Base-by-base conservation (phyloP, 2,797 vertebrate genomes). In the Cuculus canorus region DNA sequence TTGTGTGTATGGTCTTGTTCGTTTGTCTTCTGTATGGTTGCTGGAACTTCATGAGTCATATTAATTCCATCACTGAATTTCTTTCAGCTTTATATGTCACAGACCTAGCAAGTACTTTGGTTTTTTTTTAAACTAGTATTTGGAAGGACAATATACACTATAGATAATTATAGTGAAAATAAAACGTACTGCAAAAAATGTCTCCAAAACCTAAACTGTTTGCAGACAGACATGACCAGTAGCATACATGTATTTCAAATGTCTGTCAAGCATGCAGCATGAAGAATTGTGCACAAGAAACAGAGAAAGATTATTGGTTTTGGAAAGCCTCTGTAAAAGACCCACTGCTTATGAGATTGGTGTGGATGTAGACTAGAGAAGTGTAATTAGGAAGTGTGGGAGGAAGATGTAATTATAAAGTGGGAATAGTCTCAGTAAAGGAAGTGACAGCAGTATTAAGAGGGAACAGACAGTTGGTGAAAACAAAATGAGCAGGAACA, bases 111-210 rank as follows among this genome's bases (percentile, higher is more conserved):
- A 96, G 75, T 87, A 79, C 86, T 95, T 86, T 88, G 91, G n/a
- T n/a, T 83, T 97, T 94, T 97, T 97, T 97, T 97, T 96, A 93
- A 96, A 66, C 83, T 88, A 90, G 86, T 35, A 64, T 96, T 96
- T 97, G 97, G 97, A 97, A 97, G 91, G 85, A 86, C 95, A 97
- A 80, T 90, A 93, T 93, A 94, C 86, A 76, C 86, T 96, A 70
- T 61, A 93, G 88, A 93, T 97, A 97, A 97, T 97, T 96, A 94
- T 8, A 96, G 92, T 79, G 95, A 81, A 96, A 91, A 81, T 95
- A 81, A 96, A 95, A 86, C 82, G 93, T 78, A 61, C 61, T 88
- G 90, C 60, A 88, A 56, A 90, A 96, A 87, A 95, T 68, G 50
- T 27, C 90, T 95, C 94, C 95, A 96, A 65, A 95, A 48, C 75